phyloP scores from a whole-genome alignment of 2,113 vertebrate genomes.

The Chloroceryle aenea region DNA sequence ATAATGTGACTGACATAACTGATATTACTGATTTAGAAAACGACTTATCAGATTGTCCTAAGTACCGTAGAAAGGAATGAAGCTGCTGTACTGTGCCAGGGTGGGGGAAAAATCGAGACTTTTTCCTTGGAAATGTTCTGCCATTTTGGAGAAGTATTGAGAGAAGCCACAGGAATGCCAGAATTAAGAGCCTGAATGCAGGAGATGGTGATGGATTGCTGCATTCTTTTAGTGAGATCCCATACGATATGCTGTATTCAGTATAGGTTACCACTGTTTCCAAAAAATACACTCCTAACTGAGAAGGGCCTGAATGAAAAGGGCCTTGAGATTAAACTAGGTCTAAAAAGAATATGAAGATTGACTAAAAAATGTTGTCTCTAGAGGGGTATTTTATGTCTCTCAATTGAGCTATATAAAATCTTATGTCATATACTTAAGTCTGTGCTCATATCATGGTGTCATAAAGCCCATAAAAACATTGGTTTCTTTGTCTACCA shows the following conservation, averaged over 20 bases:
- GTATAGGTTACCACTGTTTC: not conserved
- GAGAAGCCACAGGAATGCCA: conserved; percentile 59
- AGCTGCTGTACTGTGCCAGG: not conserved
- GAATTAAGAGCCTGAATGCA: conserved; percentile 22
- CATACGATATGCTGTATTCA: conserved; percentile 3
- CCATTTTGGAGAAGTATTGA: conserved; percentile 59
- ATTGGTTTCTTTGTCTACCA: conserved; percentile 41
- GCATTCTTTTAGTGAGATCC: conserved; percentile 48
- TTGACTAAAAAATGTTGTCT: conserved; percentile 42
- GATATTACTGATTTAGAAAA: not conserved
- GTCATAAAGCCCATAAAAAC: conserved; percentile 48
- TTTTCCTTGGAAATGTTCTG: conserved; percentile 54
- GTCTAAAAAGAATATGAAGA: conserved; percentile 33
- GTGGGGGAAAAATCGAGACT: conserved; percentile 3
- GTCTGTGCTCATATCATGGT: conserved; percentile 50
- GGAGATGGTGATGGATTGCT: conserved; percentile 65
- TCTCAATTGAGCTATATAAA: conserved; percentile 6
- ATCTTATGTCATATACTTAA: conserved; percentile 51
- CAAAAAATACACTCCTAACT: not conserved
- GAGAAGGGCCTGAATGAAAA: conserved; percentile 42
- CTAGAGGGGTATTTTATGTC: conserved; percentile 64
- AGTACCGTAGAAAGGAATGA: not conserved
- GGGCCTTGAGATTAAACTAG: conserved; percentile 32
- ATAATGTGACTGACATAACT: not conserved
- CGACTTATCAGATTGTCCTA: not conserved